These are phyloP conservation scores for Ruditapes philippinarum DNA, from an alignment of 1,140 invertebrate species.

Conservation along the genomic window DNA sequence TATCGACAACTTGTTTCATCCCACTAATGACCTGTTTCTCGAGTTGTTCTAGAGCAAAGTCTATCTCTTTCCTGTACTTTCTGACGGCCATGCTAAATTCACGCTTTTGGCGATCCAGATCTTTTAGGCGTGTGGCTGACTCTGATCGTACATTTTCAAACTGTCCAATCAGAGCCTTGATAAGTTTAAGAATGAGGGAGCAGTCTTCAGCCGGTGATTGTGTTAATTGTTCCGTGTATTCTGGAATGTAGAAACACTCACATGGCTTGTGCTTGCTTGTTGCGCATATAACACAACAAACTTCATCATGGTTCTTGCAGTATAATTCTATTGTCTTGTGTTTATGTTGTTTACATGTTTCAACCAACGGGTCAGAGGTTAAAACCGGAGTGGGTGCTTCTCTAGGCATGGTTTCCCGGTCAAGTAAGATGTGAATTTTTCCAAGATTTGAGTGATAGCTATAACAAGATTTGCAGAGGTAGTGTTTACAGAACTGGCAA, in stretches of 20 bases:
- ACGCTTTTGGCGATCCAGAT: slow-evolving; percentile 56
- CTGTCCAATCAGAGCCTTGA: slow-evolving; percentile 51
- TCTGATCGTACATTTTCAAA: slow-evolving; percentile 52
- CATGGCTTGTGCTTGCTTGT: slow-evolving; percentile 51
- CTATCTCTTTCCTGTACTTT: slow-evolving; percentile 56
- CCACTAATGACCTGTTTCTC: slow-evolving; percentile 56
- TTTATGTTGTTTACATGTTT: slow-evolving; percentile 31
- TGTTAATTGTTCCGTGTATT: slow-evolving; percentile 39
- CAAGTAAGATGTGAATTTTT: slow-evolving; percentile 27
- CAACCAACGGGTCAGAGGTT: neutral
- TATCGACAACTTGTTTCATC: slow-evolving; percentile 61
- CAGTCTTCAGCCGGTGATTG: slow-evolving; percentile 34
- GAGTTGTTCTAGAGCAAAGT: slow-evolving; percentile 41
- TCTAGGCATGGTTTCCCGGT: slow-evolving; percentile 38
- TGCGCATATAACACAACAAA: slow-evolving; percentile 60
- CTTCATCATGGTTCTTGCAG: slow-evolving; percentile 58
- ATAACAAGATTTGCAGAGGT: slow-evolving; percentile 53
- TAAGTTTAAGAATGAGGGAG: slow-evolving; percentile 30
- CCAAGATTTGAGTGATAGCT: slow-evolving; percentile 61
- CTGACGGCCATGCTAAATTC: slow-evolving; percentile 29
- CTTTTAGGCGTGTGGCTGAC: slow-evolving; percentile 49
- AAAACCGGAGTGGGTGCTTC: neutral
- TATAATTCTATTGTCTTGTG: slow-evolving; percentile 58
- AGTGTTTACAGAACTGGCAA: slow-evolving; percentile 62
- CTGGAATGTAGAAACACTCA: slow-evolving; percentile 54